Conservation (phyloP, 1,140 invertebrate species). For the Drosophila triauraria region DNA sequence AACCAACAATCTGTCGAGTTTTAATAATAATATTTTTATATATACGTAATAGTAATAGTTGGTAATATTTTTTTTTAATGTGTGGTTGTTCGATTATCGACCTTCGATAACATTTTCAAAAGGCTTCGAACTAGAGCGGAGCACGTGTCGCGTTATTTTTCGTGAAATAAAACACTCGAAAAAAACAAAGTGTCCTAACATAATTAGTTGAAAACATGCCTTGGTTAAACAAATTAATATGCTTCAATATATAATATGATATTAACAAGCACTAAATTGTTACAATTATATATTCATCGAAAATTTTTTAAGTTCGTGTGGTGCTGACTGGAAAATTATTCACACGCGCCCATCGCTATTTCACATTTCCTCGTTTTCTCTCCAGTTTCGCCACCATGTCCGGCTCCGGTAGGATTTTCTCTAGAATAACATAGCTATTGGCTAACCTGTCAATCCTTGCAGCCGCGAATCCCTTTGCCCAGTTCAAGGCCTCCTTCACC, state of each 20-base stretch:
- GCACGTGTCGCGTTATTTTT: neutral
- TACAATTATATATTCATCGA: neutral
- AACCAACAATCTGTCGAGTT: neutral
- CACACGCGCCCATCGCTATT: constrained; percentile 5
- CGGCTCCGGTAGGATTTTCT: constrained; percentile 27
- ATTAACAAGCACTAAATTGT: too few relatives aligned
- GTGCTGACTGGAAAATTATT: neutral
- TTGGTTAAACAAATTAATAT: neutral
- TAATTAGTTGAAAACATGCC: neutral
- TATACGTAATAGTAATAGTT: too few relatives aligned
- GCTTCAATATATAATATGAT: too few relatives aligned
- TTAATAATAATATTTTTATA: neutral
- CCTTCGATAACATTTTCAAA: constrained; percentile 8
- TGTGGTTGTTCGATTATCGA: neutral
- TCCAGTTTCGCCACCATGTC: constrained; percentile 30
- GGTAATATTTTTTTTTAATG: neutral
- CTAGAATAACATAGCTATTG: neutral
- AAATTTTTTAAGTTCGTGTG: neutral
- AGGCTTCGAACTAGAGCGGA: neutral
- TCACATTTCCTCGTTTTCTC: constrained; percentile 1
- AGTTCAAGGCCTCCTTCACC: constrained; percentile 88
- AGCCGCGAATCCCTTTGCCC: constrained; percentile 90
- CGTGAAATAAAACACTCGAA: neutral
- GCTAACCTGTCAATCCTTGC: constrained; percentile 20
- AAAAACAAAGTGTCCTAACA: too few relatives aligned